Percentiles rank a stretch among this genome's conserved stretches.
phyloP scores from a whole-genome alignment of 37 sponge, comb jelly and placozoan genomes.

The Ephydatia muelleri region DNA sequence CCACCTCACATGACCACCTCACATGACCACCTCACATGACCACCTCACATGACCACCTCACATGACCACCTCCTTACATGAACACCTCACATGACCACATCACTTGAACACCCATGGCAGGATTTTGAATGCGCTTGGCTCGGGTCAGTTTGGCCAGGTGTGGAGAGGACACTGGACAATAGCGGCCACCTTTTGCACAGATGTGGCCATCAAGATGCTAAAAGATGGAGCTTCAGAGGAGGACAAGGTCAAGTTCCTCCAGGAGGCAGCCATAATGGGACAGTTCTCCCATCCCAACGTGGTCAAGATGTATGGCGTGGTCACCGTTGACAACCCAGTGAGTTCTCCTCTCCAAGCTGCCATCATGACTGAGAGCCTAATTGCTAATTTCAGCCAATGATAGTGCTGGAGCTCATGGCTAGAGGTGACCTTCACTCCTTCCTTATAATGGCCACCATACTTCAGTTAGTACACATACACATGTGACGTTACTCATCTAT shows the following conservation, averaged over 20 bases:
- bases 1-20: no score
- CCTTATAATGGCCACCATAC: slow-evolving; percentile 18
- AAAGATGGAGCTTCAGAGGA: neutral
- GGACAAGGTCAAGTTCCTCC: slow-evolving; percentile 37
- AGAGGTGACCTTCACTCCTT: slow-evolving; percentile 51
- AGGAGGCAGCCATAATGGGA: slow-evolving; percentile 52
- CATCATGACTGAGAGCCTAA: neutral
- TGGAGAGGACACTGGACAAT: slow-evolving; percentile 20
- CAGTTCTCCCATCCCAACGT: slow-evolving; percentile 55
- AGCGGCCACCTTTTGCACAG: neutral
- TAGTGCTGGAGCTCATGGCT: slow-evolving; percentile 54
- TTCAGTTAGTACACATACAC: neutral
- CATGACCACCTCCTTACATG: no score
- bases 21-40: no score
- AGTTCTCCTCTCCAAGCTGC: neutral
- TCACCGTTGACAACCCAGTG: slow-evolving; percentile 44
- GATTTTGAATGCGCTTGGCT: slow-evolving; percentile 3
- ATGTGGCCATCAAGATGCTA: slow-evolving; percentile 43
- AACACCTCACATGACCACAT: no score
- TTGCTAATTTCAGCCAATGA: slow-evolving; percentile 34
- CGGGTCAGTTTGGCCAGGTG: slow-evolving; percentile 51
- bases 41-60: no score
- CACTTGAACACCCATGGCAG: no score
- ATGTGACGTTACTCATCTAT: neutral
- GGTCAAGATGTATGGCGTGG: slow-evolving; percentile 42